A percentile compares a stretch with the other conserved stretches of the same genome.
These are phyloP conservation scores for Tetragonula clypearis DNA, from an alignment of 1,140 invertebrate genomes.

Conservation along the genomic window DNA sequence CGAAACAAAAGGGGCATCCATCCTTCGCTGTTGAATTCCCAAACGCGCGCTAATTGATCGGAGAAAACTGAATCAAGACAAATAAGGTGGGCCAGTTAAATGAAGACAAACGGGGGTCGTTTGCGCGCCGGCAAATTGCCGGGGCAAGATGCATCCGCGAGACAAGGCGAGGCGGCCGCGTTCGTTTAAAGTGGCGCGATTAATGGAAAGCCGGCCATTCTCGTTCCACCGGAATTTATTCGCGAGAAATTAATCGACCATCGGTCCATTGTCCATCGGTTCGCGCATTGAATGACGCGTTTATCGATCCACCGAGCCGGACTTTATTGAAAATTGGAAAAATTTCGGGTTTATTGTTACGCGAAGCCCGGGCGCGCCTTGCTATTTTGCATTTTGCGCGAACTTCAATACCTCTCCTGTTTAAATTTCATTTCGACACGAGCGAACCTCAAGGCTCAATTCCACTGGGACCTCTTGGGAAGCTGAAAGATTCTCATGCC, in stretches of 20 bases:
- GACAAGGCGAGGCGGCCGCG: background rate
- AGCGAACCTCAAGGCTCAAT: background rate
- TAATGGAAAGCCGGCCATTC: conserved; percentile 10
- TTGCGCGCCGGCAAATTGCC: conserved; percentile 5
- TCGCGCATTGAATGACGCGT: too few species aligned
- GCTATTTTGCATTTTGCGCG: background rate
- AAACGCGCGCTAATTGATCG: conserved; percentile 28
- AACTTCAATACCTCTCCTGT: background rate
- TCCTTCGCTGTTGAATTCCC: conserved; percentile 6
- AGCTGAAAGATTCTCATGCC: too few species aligned
- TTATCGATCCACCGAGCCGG: background rate
- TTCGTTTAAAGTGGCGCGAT: conserved; percentile 26
- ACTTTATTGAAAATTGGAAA: background rate
- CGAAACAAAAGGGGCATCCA: conserved; percentile 1
- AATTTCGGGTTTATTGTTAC: background rate
- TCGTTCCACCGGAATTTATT: conserved; percentile 1
- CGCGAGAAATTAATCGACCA: conserved; percentile 18
- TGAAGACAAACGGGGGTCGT: conserved; percentile 13
- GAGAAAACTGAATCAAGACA: conserved; percentile 32
- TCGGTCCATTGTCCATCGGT: background rate
- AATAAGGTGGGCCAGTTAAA: conserved; percentile 17
- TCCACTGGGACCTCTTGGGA: background rate
- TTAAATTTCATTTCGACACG: background rate
- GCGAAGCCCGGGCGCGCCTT: background rate
- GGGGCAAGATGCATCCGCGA: conserved; percentile 8